phyloP scores from a whole-genome alignment of 37 sponge, comb jelly and placozoan genomes.

The Chondrosia reniformis region DNA sequence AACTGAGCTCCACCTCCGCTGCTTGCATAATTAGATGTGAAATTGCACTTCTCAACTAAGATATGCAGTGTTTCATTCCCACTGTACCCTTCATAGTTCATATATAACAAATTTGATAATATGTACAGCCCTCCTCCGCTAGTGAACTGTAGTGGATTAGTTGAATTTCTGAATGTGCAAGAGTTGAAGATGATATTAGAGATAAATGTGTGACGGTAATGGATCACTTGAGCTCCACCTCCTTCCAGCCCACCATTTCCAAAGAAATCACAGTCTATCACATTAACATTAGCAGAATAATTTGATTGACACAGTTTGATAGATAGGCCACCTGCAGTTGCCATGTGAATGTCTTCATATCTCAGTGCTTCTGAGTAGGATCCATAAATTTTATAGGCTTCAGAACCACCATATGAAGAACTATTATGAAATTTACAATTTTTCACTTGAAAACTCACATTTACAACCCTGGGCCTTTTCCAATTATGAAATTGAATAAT shows the following conservation, averaged over 20 bases:
- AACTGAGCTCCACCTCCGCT: neutral
- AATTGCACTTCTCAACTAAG: neutral
- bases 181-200: constrained; percentile 15
- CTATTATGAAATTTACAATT: neutral
- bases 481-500: neutral
- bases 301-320: constrained; percentile 18
- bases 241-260: constrained; percentile 42
- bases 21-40: neutral
- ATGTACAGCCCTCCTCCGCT: neutral
- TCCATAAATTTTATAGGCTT: neutral
- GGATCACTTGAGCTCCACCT: constrained; percentile 29
- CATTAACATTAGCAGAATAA: constrained; percentile 24
- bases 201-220: neutral
- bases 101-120: neutral
- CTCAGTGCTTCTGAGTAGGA: neutral
- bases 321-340: constrained; percentile 57
- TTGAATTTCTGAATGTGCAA: constrained; percentile 31
- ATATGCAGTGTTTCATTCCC: neutral
- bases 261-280: constrained; percentile 4
- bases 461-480: too few species aligned
- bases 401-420: neutral
- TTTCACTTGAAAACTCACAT: neutral
- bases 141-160: neutral
- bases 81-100: neutral
- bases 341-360: too few species aligned